phyloP scores from a whole-genome alignment of 2,113 vertebrate species.

The Motacilla tschutschensis region DNA sequence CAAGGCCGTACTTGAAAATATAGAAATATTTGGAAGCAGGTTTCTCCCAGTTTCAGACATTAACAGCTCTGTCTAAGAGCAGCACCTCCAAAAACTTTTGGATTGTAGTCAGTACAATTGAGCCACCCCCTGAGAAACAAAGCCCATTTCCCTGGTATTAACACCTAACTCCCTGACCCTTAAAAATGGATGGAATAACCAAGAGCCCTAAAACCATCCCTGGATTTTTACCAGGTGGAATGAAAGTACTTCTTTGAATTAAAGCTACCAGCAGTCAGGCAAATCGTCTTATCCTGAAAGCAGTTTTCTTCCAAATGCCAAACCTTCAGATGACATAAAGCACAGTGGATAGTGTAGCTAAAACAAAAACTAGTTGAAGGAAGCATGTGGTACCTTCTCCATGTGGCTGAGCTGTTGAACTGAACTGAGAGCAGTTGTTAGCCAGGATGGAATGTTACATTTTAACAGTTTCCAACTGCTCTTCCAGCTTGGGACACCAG shows the following conservation, averaged over 20 bases:
- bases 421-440: slow-evolving; percentile 55
- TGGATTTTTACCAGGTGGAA: neutral
- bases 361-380: neutral
- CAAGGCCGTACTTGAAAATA: neutral
- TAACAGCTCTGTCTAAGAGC: neutral
- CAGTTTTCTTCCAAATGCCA: neutral
- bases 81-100: neutral
- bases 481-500: slow-evolving; percentile 59
- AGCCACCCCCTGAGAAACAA: neutral
- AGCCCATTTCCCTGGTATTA: neutral
- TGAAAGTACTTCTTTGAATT: neutral
- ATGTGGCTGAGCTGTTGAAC: slow-evolving; percentile 51
- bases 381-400: slow-evolving; percentile 69
- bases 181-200: neutral
- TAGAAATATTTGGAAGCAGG: neutral
- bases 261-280: neutral
- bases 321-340: slow-evolving; percentile 44
- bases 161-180: neutral
- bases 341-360: neutral
- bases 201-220: neutral
- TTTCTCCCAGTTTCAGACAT: neutral
- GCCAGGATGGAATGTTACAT: slow-evolving; percentile 53
- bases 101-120: neutral
- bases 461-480: slow-evolving; percentile 56
- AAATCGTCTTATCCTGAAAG: slow-evolving; percentile 5